Conservation (phyloP, 2,797 vertebrate genomes). For the Dromococcyx pavoninus region DNA sequence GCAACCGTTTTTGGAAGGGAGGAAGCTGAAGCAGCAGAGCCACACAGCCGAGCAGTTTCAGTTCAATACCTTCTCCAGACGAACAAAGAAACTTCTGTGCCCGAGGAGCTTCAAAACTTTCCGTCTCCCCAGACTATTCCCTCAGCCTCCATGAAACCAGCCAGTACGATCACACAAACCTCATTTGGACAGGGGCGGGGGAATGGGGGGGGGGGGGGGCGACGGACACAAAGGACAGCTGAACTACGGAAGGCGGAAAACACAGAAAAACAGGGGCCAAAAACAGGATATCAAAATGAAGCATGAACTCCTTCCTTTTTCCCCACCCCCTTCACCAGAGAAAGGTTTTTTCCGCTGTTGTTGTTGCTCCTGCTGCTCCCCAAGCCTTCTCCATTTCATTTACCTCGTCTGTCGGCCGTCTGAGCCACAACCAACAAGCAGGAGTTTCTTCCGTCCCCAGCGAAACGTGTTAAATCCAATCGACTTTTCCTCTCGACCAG, state of each 20-base stretch:
- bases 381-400: neutral
- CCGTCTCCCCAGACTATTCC: constrained; percentile 1
- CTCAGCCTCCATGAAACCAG: constrained; percentile 4
- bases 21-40: neutral
- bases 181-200: neutral
- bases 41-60: neutral
- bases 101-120: constrained; percentile 58
- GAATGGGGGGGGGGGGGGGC: too few species aligned
- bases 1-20: neutral
- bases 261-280: constrained; percentile 18
- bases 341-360: neutral
- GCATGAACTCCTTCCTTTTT: constrained; percentile 1
- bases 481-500: neutral
- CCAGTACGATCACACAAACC: neutral
- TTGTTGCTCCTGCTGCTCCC: neutral
- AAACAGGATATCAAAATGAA: constrained; percentile 43
- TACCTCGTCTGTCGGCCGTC: constrained; percentile 40
- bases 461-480: constrained; percentile 6
- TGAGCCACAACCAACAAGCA: neutral
- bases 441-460: neutral
- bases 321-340: constrained; percentile 14
- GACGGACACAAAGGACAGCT: constrained; percentile 24
- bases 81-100: constrained; percentile 77
- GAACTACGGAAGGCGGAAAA: neutral
- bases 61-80: constrained; percentile 25